A percentile compares a stretch with the other conserved stretches of the same genome.
Conservation (phyloP, 2,888 invertebrate genomes). For the Macropis europaea region DNA sequence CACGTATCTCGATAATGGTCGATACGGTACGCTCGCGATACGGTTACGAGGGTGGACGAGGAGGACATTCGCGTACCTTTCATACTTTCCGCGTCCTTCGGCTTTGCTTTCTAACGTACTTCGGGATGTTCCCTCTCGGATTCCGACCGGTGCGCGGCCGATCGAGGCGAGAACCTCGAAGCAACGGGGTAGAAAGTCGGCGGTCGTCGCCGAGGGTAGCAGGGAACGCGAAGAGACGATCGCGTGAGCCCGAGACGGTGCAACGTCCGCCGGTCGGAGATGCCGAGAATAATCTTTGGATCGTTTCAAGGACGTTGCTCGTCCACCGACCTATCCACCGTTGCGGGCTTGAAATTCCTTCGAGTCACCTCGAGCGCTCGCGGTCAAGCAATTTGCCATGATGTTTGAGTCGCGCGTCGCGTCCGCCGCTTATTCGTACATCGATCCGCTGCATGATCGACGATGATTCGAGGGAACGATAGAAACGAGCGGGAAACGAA, state of each 20-base stretch:
- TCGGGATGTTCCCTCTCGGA: too few species aligned
- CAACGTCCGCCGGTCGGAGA: neutral
- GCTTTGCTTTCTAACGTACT: neutral
- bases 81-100: neutral
- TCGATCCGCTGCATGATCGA: constrained; percentile 28
- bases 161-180: too few species aligned
- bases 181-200: too few species aligned
- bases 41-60: constrained; percentile 38
- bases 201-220: too few species aligned
- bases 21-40: constrained; percentile 45
- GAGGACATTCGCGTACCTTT: constrained; percentile 38
- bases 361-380: constrained; percentile 58
- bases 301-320: constrained; percentile 49
- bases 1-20: constrained; percentile 51
- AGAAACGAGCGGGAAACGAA: constrained; percentile 15
- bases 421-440: constrained; percentile 35
- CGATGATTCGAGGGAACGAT: constrained; percentile 4
- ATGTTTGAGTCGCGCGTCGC: constrained; percentile 38
- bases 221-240: neutral
- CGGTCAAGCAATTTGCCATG: constrained; percentile 61
- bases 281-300: constrained; percentile 34
- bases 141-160: too few species aligned
- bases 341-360: constrained; percentile 56
- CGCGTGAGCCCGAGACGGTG: neutral
- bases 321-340: constrained; percentile 42